Evolutionary conservation across 2,113 vertebrate species (phyloP).

Genomic region (Desmodus rotundus): DNA sequence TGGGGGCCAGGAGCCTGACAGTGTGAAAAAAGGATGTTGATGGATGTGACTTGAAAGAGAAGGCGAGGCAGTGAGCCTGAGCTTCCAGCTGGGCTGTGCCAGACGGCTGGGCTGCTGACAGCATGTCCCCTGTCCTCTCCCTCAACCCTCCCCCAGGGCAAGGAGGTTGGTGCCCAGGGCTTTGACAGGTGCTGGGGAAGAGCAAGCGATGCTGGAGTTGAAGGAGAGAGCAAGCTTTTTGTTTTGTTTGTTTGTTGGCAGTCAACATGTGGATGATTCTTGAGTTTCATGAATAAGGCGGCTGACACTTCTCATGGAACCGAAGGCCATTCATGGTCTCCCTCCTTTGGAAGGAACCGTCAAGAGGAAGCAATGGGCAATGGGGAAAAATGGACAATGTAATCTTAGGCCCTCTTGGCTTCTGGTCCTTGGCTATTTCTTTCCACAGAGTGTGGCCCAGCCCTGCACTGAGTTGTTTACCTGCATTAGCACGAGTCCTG

Average conservation of each 20-base stretch:
- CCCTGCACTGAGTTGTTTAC: neutral
- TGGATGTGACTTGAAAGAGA: constrained; percentile 28
- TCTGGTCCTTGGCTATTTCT: neutral
- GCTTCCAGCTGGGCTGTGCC: neutral
- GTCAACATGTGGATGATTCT: neutral
- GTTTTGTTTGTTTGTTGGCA: neutral
- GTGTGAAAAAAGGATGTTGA: neutral
- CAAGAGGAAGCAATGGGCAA: neutral
- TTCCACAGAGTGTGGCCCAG: neutral
- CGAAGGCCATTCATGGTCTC: neutral
- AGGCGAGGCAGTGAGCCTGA: neutral
- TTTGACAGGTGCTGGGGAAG: neutral
- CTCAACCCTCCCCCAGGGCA: neutral
- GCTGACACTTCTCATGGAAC: neutral
- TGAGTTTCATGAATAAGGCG: neutral
- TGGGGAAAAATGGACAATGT: neutral
- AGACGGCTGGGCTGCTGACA: neutral
- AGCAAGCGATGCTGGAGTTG: neutral
- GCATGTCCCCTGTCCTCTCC: neutral
- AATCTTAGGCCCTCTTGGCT: neutral
- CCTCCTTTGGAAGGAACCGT: neutral
- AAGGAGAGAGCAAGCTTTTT: neutral
- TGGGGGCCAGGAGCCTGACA: constrained; percentile 18
- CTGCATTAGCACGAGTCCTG: neutral
- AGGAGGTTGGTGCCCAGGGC: neutral